Percentiles rank a stretch among this genome's conserved stretches.
phyloP scores from a whole-genome alignment of 1,140 invertebrate species.

The Drosophila sulfurigaster region DNA sequence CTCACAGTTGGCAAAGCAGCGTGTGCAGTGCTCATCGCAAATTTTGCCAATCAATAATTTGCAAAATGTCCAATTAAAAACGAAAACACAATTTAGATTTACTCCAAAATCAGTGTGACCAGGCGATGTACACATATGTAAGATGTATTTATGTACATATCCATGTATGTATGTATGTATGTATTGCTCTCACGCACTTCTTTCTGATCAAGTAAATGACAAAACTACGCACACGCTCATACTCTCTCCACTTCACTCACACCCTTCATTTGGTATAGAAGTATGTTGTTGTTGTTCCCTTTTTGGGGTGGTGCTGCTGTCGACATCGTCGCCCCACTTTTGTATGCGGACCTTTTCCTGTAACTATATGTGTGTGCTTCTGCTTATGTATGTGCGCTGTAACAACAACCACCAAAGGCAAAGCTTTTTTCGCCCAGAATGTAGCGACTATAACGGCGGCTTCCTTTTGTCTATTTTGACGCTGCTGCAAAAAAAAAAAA shows the following conservation, averaged over 20 bases:
- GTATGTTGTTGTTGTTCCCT: constrained; percentile 36
- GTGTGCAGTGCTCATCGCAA: neutral
- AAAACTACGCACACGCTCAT: constrained; percentile 26
- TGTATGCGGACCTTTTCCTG: constrained; percentile 31
- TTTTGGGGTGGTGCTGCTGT: constrained; percentile 58
- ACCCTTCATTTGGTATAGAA: constrained; percentile 22
- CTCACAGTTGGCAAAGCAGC: constrained; percentile 38
- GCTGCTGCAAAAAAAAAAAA: constrained; percentile 32
- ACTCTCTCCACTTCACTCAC: constrained; percentile 1
- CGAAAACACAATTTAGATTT: constrained; percentile 1
- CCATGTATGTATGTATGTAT: neutral
- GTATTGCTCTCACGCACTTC: constrained; percentile 22
- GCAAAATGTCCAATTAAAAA: constrained; percentile 41
- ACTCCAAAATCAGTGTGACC: constrained; percentile 2
- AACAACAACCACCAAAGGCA: constrained; percentile 74
- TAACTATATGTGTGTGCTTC: constrained; percentile 8
- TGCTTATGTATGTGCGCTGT: constrained; percentile 39
- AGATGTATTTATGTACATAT: neutral
- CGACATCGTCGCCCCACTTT: constrained; percentile 67
- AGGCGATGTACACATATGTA: constrained; percentile 5
- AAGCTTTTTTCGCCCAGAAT: constrained; percentile 51
- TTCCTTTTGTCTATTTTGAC: constrained; percentile 73
- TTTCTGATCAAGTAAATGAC: constrained; percentile 47
- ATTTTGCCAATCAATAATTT: constrained; percentile 49
- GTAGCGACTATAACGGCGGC: constrained; percentile 36